Base-by-base conservation (phyloP, 2,888 invertebrate species). In the Pyrrhosoma nymphula region DNA sequence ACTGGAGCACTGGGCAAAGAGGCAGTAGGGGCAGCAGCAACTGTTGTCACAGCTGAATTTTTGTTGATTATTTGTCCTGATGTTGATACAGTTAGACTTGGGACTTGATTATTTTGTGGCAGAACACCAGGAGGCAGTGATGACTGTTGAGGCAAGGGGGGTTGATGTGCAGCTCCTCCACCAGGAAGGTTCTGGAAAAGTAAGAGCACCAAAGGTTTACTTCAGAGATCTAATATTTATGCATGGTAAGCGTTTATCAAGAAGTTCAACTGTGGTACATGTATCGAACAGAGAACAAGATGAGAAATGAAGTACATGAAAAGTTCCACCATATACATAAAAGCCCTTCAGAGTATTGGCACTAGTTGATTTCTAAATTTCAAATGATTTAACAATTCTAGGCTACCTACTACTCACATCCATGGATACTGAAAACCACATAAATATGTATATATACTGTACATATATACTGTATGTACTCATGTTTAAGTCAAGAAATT, bases 1-100 rank as follows among this genome's bases (percentile, higher is more conserved):
- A 96, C 90, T 96, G 96, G 82, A 95, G 95, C 93, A 96, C 95
- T 95, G 96, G 96, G 95, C 96, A 96, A 95, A 96, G 96, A 95
- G 96, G 95, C 96, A 60, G 60, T 20, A 96, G 96, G 96, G 96
- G 95, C 56, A 69, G 93, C 93, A 23, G 93, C 93, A 39, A 93
- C 55, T 47, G 93, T 93, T 26, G 93, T 93, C 1, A 93, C 93
- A 4, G 69, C 93, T 75, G 93, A 75, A 75, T 56, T 69, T 93
- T 93, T 93, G 69, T 39, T 89, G 95, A 96, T 95, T 95, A 96
- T 96, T 55, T 96, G 96, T 75, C 96, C 95, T 55, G 96, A 95
- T 26, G 96, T 96, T 60, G 96, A 96, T 96, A 96, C 96, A 63
- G 96, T 96, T 95, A 96, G 95, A 88, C 96, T 96, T 23, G 96